Conservation (phyloP, 2,888 invertebrate species). For the Ormyrus pomaceus region DNA sequence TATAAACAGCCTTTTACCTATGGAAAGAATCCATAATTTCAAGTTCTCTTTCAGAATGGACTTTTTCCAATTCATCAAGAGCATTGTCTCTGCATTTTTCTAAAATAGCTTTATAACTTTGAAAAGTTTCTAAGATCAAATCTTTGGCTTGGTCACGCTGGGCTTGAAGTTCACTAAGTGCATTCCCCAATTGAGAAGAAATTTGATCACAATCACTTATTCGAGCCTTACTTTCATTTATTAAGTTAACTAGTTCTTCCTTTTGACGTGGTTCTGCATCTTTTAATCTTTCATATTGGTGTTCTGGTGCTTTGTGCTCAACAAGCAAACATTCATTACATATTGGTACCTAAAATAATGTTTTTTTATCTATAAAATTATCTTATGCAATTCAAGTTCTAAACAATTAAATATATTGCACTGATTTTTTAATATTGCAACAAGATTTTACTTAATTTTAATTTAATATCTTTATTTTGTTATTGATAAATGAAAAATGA, state of each 20-base stretch:
- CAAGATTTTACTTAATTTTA: neutral
- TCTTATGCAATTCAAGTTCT: neutral
- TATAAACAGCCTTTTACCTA: slow-evolving; percentile 69
- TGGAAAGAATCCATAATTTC: slow-evolving; percentile 93
- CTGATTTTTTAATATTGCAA: slow-evolving; percentile 19
- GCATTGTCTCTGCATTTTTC: slow-evolving; percentile 88
- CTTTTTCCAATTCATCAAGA: slow-evolving; percentile 83
- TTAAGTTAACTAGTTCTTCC: slow-evolving; percentile 85
- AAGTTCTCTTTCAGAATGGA: slow-evolving; percentile 90
- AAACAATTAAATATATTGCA: slow-evolving; percentile 3
- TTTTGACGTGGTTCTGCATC: slow-evolving; percentile 88
- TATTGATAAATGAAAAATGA: slow-evolving; percentile 1
- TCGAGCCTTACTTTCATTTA: slow-evolving; percentile 86
- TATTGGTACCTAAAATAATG: slow-evolving; percentile 82
- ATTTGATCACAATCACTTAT: slow-evolving; percentile 87
- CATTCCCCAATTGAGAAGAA: slow-evolving; percentile 85
- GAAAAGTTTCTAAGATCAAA: slow-evolving; percentile 88
- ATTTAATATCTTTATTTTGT: neutral
- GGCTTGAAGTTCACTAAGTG: slow-evolving; percentile 89
- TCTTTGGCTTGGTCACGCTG: slow-evolving; percentile 91
- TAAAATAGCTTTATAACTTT: slow-evolving; percentile 87
- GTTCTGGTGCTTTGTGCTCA: slow-evolving; percentile 88
- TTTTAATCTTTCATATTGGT: slow-evolving; percentile 88
- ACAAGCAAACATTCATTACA: slow-evolving; percentile 91
- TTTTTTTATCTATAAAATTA: neutral